Percentiles rank a stretch among this genome's conserved stretches.
These are phyloP conservation scores for Drosophila limbata DNA, from an alignment of 2,888 invertebrate species.

Conservation along the genomic window DNA sequence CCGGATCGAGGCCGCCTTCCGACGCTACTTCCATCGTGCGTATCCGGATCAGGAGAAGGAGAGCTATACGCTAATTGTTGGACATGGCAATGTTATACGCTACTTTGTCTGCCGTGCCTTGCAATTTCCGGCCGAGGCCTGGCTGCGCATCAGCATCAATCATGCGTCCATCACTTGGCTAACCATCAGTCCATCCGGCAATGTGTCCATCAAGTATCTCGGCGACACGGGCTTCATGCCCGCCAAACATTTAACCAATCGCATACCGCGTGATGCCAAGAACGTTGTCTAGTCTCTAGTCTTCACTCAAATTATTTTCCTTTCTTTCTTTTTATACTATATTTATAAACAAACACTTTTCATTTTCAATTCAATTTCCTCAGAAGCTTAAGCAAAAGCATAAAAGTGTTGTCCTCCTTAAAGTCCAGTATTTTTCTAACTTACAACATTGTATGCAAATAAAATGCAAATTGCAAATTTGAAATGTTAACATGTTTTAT, in stretches of 20 bases:
- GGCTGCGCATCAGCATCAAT: slow-evolving; percentile 96
- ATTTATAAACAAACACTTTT: neutral
- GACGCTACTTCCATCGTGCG: slow-evolving; percentile 96
- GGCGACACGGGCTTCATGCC: slow-evolving; percentile 97
- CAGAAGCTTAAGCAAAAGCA: slow-evolving; percentile 1
- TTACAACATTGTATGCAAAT: neutral
- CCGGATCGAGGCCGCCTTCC: slow-evolving; percentile 97
- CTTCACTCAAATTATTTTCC: too few species aligned
- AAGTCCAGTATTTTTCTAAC: slow-evolving; percentile 9
- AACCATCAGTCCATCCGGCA: slow-evolving; percentile 93
- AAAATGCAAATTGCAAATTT: slow-evolving; percentile 1
- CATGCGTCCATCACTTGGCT: slow-evolving; percentile 98
- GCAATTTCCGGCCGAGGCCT: slow-evolving; percentile 98
- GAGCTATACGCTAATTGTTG: slow-evolving; percentile 95
- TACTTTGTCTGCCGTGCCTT: slow-evolving; percentile 97
- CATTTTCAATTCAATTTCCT: neutral
- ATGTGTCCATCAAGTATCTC: slow-evolving; percentile 91
- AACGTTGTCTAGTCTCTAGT: slow-evolving; percentile 74
- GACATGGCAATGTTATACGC: slow-evolving; percentile 99
- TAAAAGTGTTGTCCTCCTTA: slow-evolving; percentile 2
- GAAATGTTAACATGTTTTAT: too few species aligned
- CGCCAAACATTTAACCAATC: slow-evolving; percentile 89
- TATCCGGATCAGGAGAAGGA: slow-evolving; percentile 92
- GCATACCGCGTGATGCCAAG: slow-evolving; percentile 83
- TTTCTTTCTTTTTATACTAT: neutral